Evolutionary conservation across 2,113 vertebrate species (phyloP).

Genomic region (Dryoscopus gambensis): DNA sequence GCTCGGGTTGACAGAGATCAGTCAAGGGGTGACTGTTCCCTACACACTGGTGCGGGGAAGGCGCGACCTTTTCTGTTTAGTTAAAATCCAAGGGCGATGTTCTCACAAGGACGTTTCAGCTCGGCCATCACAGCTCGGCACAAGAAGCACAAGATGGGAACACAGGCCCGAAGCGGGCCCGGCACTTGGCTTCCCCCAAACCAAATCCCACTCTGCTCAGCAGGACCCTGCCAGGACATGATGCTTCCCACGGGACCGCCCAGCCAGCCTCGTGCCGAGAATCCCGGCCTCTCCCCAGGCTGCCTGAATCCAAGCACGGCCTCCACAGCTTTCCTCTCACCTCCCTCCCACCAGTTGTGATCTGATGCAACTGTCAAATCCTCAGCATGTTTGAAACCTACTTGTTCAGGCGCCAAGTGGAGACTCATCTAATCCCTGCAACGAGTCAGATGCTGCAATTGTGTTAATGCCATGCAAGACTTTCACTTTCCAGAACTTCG

Average conservation of each 20-base stretch:
- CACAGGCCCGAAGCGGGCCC: rapidly evolving
- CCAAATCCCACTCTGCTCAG: not conserved
- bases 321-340: not conserved
- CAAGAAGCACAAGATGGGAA: not conserved
- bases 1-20: not conserved
- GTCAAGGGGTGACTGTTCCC: not conserved
- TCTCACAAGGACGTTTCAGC: not conserved
- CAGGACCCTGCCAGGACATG: not conserved
- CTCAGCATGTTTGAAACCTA: not conserved
- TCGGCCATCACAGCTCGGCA: not conserved
- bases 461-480: not conserved
- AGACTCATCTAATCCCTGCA: not conserved
- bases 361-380: not conserved
- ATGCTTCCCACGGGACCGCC: not conserved
- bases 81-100: not conserved
- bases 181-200: not conserved
- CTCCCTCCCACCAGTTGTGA: not conserved
- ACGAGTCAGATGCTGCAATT: not conserved
- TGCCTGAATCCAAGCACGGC: not conserved
- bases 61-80: rapidly evolving
- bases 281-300: not conserved
- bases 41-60: not conserved
- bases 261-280: not conserved
- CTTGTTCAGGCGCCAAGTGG: not conserved
- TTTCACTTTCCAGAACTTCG: not conserved